A percentile compares a stretch with the other conserved stretches of the same genome.
Conservation (phyloP, 1,140 invertebrate genomes). For the Microplitis demolitor region DNA sequence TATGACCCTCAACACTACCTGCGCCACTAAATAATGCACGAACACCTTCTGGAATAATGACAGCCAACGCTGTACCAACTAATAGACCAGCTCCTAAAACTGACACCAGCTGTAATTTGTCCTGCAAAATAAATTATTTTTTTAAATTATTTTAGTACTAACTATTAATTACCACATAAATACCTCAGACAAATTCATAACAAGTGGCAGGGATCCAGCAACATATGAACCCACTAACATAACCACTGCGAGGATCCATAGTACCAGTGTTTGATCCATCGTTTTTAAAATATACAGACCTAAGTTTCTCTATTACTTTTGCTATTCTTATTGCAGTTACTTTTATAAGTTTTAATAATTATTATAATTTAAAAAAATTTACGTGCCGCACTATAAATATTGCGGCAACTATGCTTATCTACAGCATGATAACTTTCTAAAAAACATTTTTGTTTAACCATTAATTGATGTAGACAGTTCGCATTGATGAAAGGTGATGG, state of each 20-base stretch:
- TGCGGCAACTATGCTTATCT: conserved; percentile 14
- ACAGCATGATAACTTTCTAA: conserved; percentile 10
- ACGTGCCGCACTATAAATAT: not conserved
- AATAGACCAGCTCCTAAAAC: conserved; percentile 95
- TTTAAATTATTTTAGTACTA: no score
- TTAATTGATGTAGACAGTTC: not conserved
- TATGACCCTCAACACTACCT: conserved; percentile 19
- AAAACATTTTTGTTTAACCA: not conserved
- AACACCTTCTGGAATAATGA: conserved; percentile 99
- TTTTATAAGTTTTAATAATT: not conserved
- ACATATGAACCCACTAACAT: conserved; percentile 96
- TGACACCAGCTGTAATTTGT: conserved; percentile 91
- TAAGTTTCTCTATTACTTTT: not conserved
- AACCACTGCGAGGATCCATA: conserved; percentile 81
- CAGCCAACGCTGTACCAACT: conserved; percentile 96
- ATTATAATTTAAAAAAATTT: not conserved
- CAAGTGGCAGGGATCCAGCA: conserved; percentile 90
- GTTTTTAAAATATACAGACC: conserved; percentile 34
- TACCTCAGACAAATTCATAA: conserved; percentile 94
- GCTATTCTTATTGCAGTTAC: not conserved
- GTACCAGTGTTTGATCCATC: conserved; percentile 84
- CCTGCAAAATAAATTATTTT: conserved; percentile 67
- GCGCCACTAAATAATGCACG: conserved; percentile 72
- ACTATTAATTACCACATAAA: conserved; percentile 19
- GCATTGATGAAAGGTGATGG: not conserved